phyloP scores from a whole-genome alignment of 1,140 invertebrate genomes.

The Formica exsecta region DNA sequence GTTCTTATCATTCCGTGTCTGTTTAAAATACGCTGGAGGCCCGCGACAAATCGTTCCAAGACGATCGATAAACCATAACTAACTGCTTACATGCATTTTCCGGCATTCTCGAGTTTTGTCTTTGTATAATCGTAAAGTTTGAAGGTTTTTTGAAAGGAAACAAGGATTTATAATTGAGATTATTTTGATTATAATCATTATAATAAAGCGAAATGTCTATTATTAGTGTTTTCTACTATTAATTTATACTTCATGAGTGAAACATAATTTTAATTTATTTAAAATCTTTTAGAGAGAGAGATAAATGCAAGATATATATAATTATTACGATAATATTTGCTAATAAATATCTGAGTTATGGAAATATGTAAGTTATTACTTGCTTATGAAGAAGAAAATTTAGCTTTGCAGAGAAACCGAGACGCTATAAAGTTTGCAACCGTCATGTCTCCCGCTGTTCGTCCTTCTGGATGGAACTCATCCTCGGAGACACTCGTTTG shows the following conservation, averaged over 20 bases:
- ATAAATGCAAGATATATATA: background rate
- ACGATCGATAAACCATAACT: slow-evolving; percentile 49
- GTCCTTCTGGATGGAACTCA: slow-evolving; percentile 30
- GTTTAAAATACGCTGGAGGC: slow-evolving; percentile 39
- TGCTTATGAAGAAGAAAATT: slow-evolving; percentile 7
- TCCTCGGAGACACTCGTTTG: slow-evolving; percentile 8
- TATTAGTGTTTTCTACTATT: background rate
- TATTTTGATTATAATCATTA: background rate
- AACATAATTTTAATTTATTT: slow-evolving; percentile 19
- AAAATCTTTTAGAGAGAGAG: background rate
- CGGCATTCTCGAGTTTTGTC: slow-evolving; percentile 4
- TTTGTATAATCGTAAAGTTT: background rate
- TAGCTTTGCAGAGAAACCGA: background rate
- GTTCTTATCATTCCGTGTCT: slow-evolving; percentile 16
- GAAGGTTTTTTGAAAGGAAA: background rate
- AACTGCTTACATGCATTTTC: slow-evolving; percentile 7
- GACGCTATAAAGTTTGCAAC: slow-evolving; percentile 25
- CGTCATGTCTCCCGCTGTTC: slow-evolving; percentile 10
- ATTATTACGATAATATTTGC: background rate
- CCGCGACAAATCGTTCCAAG: slow-evolving; percentile 60
- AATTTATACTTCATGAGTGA: background rate
- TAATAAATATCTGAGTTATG: background rate
- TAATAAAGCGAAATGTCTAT: background rate
- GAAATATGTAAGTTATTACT: slow-evolving; percentile 6
- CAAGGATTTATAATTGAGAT: background rate